These are phyloP conservation scores for Eremophila alpestris DNA, from an alignment of 2,797 vertebrate genomes.

Conservation along the genomic window DNA sequence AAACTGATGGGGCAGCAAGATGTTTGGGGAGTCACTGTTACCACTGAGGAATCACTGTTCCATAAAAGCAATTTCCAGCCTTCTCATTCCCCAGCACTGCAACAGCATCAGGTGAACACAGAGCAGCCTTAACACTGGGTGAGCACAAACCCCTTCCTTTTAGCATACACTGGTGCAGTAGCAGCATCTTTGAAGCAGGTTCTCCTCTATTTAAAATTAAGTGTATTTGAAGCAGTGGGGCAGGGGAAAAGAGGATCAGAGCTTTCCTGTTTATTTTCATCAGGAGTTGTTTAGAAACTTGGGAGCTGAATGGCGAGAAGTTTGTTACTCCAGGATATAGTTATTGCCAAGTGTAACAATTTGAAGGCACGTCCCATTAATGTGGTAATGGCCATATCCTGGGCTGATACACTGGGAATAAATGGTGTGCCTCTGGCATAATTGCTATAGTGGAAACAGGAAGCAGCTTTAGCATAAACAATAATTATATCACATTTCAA, in stretches of 20 bases:
- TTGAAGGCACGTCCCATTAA: conserved; percentile 10
- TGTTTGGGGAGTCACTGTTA: background rate
- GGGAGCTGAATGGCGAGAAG: background rate
- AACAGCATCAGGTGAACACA: background rate
- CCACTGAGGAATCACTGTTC: background rate
- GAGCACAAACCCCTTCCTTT: background rate
- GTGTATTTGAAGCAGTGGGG: background rate
- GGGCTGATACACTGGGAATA: background rate
- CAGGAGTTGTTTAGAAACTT: background rate
- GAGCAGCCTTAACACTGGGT: background rate
- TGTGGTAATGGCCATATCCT: background rate
- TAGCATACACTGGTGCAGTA: rapidly evolving
- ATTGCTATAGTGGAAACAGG: background rate
- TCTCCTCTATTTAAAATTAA: background rate
- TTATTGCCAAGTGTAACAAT: conserved; percentile 9
- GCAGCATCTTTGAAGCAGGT: background rate
- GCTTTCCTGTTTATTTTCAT: background rate
- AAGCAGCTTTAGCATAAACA: background rate
- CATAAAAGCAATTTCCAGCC: background rate
- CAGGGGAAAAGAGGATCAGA: background rate
- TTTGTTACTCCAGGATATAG: background rate
- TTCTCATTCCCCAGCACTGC: background rate
- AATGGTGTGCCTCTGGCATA: background rate
- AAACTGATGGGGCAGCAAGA: background rate
- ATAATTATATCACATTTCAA: conserved; percentile 16